Evolutionary conservation across 2,797 vertebrate species (phyloP), one percentile per base, ranked within the genome.

Genomic region (Characodon lateralis): DNA sequence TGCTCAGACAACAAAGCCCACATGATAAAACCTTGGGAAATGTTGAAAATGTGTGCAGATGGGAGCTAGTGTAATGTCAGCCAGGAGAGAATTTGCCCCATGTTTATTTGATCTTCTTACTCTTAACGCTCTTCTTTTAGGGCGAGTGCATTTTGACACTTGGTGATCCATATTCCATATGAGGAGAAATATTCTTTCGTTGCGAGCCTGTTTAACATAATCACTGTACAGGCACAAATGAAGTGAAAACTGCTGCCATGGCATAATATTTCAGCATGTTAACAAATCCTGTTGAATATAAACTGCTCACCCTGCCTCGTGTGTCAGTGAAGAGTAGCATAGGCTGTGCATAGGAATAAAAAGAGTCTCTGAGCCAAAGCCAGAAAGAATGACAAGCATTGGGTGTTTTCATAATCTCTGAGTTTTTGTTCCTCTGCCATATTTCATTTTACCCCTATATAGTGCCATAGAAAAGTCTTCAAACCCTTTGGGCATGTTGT

Each of bases 101-200:
- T 92, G 89, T 93, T 93, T 90, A 88, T 93, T 93, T 85, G 66
- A 91, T 89, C 43, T 74, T 84, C 82, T 76, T 65, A 35, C 77
- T 86, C 71, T 72, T 63, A 84, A 77, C 78, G 75, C 73, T 50
- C 18, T 73, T 82, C 74, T 88, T 89, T 85, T 85, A 46, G 81
- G 77, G 28, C 58, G 74, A 76, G 56, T 79, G 89, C 73, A 46
- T 83, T 92, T 84, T 80, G 81, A 86, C 80, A 84, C 76, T 83
- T 87, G 84, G 81, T 87, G 86, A 92, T 91, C 89, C 91, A 84
- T 87, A 73, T 81, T 82, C 28, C 77, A 73, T 68, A 74, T 80
- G 85, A 69, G 66, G 61, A 78, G 71, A 90, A 89, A 89, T 81
- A 85, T 90, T 89, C 75, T 80, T 73, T 83, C 28, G 73, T 70